These are phyloP conservation scores for Yoshiicerus persimilis DNA, from an alignment of 1,140 invertebrate species.

Conservation along the genomic window DNA sequence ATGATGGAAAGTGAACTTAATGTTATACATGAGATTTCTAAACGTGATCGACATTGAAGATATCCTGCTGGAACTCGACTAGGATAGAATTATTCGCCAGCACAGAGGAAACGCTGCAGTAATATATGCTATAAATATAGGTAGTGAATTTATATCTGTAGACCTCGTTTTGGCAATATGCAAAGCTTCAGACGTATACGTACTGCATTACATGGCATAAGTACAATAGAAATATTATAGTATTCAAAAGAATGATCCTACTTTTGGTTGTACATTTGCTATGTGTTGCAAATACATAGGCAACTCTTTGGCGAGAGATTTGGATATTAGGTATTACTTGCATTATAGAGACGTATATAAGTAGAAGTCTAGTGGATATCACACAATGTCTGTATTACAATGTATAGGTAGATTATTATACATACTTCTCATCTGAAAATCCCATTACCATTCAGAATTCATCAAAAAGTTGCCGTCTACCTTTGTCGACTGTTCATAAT, in stretches of 20 bases:
- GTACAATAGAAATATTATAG: too few relatives aligned
- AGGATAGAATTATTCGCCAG: not conserved
- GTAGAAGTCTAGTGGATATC: not conserved
- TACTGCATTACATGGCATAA: too few relatives aligned
- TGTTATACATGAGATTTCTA: constrained; percentile 48
- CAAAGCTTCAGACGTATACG: too few relatives aligned
- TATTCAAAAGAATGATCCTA: too few relatives aligned
- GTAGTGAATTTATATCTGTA: too few relatives aligned
- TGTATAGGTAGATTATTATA: not conserved
- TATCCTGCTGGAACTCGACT: not conserved
- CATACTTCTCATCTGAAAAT: not conserved
- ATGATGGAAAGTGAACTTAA: constrained; percentile 39
- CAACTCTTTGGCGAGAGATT: too few relatives aligned
- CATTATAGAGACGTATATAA: not conserved
- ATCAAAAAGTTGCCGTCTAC: not conserved
- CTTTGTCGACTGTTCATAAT: not conserved
- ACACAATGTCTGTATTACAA: not conserved
- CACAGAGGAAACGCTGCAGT: too few relatives aligned
- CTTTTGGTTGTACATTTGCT: too few relatives aligned
- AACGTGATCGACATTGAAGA: constrained; percentile 45
- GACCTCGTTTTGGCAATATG: too few relatives aligned
- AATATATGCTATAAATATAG: too few relatives aligned
- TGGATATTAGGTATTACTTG: too few relatives aligned
- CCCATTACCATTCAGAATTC: constrained; percentile 4
- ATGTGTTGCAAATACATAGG: too few relatives aligned